These are phyloP conservation scores for Oxyura jamaicensis DNA, from an alignment of 2,113 vertebrate genomes.

Conservation along the genomic window DNA sequence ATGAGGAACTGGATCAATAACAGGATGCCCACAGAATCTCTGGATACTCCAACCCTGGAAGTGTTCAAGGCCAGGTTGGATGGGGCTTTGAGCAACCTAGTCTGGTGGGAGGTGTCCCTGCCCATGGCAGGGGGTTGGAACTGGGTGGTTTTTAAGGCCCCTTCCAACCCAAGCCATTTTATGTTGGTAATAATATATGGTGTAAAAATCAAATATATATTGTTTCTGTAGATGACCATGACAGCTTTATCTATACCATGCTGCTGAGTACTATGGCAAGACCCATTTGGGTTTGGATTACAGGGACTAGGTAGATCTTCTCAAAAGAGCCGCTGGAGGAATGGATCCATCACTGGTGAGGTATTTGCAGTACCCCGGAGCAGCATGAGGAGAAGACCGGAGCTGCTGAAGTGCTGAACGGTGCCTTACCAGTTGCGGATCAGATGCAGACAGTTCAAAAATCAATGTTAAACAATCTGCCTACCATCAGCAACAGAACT, in stretches of 20 bases:
- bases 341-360: background rate
- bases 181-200: background rate
- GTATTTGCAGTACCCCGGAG: background rate
- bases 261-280: background rate
- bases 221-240: background rate
- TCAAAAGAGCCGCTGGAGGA: background rate
- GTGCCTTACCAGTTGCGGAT: background rate
- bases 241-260: background rate
- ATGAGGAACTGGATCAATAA: background rate
- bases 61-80: background rate
- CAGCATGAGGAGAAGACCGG: background rate
- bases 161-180: background rate
- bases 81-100: background rate
- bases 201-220: background rate
- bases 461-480: background rate
- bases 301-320: background rate
- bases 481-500: background rate
- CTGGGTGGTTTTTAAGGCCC: background rate
- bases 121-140: background rate
- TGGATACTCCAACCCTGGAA: background rate
- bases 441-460: background rate
- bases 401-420: background rate
- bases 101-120: background rate
- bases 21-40: background rate
- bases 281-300: background rate